Base-by-base conservation (phyloP, 2,888 invertebrate genomes). In the Meghimatium bilineatum region DNA sequence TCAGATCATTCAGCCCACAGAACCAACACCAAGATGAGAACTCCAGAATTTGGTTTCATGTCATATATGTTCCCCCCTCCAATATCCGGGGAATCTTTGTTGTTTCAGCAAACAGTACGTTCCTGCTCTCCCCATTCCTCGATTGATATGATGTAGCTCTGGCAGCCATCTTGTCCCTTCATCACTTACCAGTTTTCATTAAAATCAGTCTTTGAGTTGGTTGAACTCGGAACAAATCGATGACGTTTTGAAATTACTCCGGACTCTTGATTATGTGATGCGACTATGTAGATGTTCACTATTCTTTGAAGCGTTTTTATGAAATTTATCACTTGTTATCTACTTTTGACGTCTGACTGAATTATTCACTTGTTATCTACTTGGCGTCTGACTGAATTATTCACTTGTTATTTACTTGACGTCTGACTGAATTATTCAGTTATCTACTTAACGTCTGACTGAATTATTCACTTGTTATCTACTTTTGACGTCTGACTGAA, bases 71-170 rank as follows among this genome's bases (percentile, higher is more conserved):
- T 49, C 26, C 23, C 44, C 49, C 66, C 44, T 75, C n/a, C 74
- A 66, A 63, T 75, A 29, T 74, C 81, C 49, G 32, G 52, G 32
- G 52, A 34, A 60, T 56, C 60, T 0, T 32, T 80, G 71, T 80
- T 80, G 56, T 72, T 72, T 78, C 23, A 66, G 78, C 44, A 78
- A 78, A 78, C 66, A 78, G 38, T 32, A 14, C 29, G 34, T 29
- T 10, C n/a, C 49, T 63, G 1, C 26, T 10, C n/a, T 36, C 20
- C 14, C n/a, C n/a, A n/a, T 23, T 12, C 10, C 23, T n/a, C 2
- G n/a, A 6, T 63, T 23, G n/a, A 26, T 63, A 63, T 1, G 34
- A 38, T 60, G 34, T 52, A 14, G 23, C 26, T 49, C 26, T 8
- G 29, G 52, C 34, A 38, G 36, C 36, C 44, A 72, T 26, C 49